Evolutionary conservation across 2,888 invertebrate genomes (phyloP).

Genomic region (Coelinius sp.): DNA sequence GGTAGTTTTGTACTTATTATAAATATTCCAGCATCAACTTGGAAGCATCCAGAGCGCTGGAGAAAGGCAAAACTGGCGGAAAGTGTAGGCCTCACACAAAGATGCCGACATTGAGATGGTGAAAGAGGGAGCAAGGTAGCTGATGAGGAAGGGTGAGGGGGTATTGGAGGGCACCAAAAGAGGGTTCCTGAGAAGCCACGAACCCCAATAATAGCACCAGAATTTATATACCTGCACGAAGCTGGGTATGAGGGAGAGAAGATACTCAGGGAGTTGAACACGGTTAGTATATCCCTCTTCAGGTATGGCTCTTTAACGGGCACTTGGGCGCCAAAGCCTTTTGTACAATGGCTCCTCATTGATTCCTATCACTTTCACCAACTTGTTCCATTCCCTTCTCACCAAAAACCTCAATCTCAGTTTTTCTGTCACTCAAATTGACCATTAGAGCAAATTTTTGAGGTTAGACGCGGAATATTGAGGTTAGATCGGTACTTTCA

Average conservation of each 20-base stretch:
- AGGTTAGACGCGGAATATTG: neutral
- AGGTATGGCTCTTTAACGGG: constrained; percentile 52
- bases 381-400: too few species aligned
- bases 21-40: neutral
- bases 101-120: constrained; percentile 36
- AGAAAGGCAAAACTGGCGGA: constrained; percentile 47
- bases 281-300: constrained; percentile 36
- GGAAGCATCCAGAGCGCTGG: neutral
- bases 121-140: constrained; percentile 53
- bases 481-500: neutral
- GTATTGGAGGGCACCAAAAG: constrained; percentile 54
- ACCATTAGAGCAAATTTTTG: neutral
- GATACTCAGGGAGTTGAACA: neutral
- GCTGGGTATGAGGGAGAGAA: constrained; percentile 50
- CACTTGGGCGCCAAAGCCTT: constrained; percentile 35
- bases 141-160: constrained; percentile 40
- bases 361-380: constrained; percentile 19
- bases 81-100: constrained; percentile 36
- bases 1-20: too few species aligned
- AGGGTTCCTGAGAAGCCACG: constrained; percentile 64
- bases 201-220: constrained; percentile 70
- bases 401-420: too few species aligned
- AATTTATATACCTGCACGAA: constrained; percentile 70
- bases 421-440: too few species aligned
- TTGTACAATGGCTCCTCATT: constrained; percentile 14